A percentile compares a stretch with the other conserved stretches of the same genome.
Evolutionary conservation across 1,140 invertebrate species (phyloP).

Genomic region (Chelonus insularis): DNA sequence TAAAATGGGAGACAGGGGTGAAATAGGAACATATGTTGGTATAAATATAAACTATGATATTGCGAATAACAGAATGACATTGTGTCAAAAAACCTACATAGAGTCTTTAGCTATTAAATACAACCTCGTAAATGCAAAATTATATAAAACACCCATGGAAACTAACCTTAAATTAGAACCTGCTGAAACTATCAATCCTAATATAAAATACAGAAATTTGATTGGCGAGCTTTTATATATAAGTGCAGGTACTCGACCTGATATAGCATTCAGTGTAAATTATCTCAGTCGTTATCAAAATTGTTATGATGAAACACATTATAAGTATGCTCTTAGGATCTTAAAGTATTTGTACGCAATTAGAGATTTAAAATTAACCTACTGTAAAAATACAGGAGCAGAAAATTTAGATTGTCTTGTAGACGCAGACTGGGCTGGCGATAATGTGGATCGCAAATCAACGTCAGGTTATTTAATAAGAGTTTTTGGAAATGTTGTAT

Average conservation of each 20-base stretch:
- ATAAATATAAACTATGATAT: conserved; percentile 23
- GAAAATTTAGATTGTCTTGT: conserved; percentile 30
- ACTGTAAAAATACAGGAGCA: conserved; percentile 5
- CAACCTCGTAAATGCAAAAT: conserved; percentile 17
- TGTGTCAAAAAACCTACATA: conserved; percentile 19
- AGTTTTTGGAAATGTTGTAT: conserved; percentile 16
- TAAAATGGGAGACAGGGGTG: conserved; percentile 25
- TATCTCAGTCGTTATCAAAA: conserved; percentile 25
- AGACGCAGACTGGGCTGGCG: conserved; percentile 36
- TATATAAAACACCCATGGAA: conserved; percentile 28
- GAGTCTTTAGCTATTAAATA: conserved; percentile 22
- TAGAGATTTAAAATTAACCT: conserved; percentile 25
- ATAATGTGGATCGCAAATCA: conserved; percentile 31
- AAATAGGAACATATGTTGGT: conserved; percentile 21
- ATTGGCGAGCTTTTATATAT: conserved; percentile 27
- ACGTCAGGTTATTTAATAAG: conserved; percentile 29
- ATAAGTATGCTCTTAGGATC: conserved; percentile 21
- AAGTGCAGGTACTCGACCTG: conserved; percentile 26
- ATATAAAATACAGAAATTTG: conserved; percentile 25
- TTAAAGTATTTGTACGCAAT: conserved; percentile 24
- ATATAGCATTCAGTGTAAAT: conserved; percentile 25
- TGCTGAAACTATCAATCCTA: background rate
- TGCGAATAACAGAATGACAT: background rate
- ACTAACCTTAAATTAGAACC: conserved; percentile 20
- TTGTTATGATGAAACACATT: conserved; percentile 22